phyloP scores from a whole-genome alignment of 2,888 invertebrate genomes.

The Harpalus rufipes region DNA sequence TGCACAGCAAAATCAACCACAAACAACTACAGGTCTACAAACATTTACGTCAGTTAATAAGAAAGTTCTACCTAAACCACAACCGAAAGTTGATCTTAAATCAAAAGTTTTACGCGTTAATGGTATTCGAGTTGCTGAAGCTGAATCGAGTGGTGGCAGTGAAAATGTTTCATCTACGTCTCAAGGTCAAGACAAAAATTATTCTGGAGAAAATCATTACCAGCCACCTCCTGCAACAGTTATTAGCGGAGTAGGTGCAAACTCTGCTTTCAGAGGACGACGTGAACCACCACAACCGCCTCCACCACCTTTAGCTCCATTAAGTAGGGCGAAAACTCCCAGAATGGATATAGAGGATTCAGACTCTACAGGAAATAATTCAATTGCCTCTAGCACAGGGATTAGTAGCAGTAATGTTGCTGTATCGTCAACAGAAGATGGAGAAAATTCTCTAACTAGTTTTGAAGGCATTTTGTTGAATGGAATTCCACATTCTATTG shows the following conservation, averaged over 20 bases:
- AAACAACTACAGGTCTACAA: constrained; percentile 70
- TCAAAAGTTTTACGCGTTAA: constrained; percentile 74
- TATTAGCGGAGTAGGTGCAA: constrained; percentile 68
- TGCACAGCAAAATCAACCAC: constrained; percentile 78
- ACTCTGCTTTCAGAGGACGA: constrained; percentile 74
- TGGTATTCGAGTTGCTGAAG: constrained; percentile 75
- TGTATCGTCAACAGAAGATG: constrained; percentile 78
- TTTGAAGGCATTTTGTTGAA: constrained; percentile 83
- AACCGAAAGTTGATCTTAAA: constrained; percentile 74
- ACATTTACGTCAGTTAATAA: constrained; percentile 72
- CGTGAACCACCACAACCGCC: constrained; percentile 77
- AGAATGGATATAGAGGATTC: constrained; percentile 77
- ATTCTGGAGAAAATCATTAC: constrained; percentile 53
- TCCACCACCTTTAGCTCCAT: constrained; percentile 78
- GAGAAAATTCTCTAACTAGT: constrained; percentile 82
- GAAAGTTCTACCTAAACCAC: constrained; percentile 70
- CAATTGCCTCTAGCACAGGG: constrained; percentile 80
- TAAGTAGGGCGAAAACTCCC: constrained; percentile 71
- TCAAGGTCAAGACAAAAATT: constrained; percentile 65
- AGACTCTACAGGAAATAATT: constrained; percentile 79
- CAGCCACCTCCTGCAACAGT: constrained; percentile 54
- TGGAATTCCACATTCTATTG: constrained; percentile 78
- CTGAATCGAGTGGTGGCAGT: constrained; percentile 74
- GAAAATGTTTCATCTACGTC: constrained; percentile 76
- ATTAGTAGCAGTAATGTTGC: constrained; percentile 77